phyloP scores from a whole-genome alignment of 2,888 invertebrate genomes.

The Chironomus riparius region DNA sequence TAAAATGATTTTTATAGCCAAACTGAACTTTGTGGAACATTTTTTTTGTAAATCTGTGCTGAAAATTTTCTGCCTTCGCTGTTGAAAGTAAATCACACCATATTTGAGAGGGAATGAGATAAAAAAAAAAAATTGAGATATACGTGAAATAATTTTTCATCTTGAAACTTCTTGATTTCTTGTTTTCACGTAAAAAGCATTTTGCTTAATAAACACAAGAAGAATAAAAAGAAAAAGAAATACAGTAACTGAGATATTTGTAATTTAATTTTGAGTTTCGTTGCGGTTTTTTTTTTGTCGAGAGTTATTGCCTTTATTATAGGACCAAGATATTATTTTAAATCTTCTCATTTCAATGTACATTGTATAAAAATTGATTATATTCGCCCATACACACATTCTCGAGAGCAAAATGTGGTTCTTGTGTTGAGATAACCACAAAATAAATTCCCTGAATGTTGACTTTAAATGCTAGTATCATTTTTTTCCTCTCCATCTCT shows the following conservation, averaged over 20 bases:
- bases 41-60: too few species aligned
- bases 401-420: too few species aligned
- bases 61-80: background rate
- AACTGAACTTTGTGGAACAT: too few species aligned
- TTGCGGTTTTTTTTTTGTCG: background rate
- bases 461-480: background rate
- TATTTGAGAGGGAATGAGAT: background rate
- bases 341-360: too few species aligned
- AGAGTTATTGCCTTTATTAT: background rate
- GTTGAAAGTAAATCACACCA: conserved; percentile 1
- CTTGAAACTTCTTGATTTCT: background rate
- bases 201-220: background rate
- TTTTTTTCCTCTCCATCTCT: background rate
- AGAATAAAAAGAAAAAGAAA: background rate
- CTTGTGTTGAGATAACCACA: too few species aligned
- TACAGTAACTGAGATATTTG: background rate
- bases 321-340: too few species aligned
- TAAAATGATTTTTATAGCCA: too few species aligned
- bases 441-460: too few species aligned
- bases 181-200: background rate
- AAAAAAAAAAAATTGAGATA: background rate
- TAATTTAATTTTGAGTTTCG: background rate
- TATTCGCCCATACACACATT: too few species aligned
- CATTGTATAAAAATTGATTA: too few species aligned
- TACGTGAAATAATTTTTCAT: background rate